Conservation (phyloP, 2,113 vertebrate genomes). For the Scatophagus argus region DNA sequence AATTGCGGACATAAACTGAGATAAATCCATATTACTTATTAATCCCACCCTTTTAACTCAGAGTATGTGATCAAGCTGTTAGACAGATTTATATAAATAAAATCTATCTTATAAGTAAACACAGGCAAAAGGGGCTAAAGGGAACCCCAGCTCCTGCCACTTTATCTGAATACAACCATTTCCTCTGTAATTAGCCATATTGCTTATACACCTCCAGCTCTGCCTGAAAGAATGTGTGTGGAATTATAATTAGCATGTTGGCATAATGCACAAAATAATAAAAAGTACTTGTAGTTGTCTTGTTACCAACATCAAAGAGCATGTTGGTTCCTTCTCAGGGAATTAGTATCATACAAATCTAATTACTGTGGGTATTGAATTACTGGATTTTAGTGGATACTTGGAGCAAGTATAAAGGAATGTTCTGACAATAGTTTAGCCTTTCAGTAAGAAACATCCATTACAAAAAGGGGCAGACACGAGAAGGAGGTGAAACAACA, state of each 20-base stretch:
- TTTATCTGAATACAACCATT: slow-evolving; percentile 53
- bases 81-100: slow-evolving; percentile 32
- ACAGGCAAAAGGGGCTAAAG: slow-evolving; percentile 53
- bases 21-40: slow-evolving; percentile 11
- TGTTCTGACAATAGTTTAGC: slow-evolving; percentile 20
- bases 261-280: slow-evolving; percentile 77
- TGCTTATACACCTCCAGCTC: slow-evolving; percentile 76
- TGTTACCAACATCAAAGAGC: slow-evolving; percentile 79
- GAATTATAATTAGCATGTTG: slow-evolving; percentile 82
- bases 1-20: slow-evolving; percentile 1
- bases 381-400: slow-evolving; percentile 69
- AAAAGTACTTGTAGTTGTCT: slow-evolving; percentile 71
- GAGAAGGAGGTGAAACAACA: slow-evolving; percentile 34
- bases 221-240: slow-evolving; percentile 76
- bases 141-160: slow-evolving; percentile 54
- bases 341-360: slow-evolving; percentile 75
- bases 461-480: slow-evolving; percentile 28
- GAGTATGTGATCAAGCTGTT: slow-evolving; percentile 27
- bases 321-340: slow-evolving; percentile 66
- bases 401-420: slow-evolving; percentile 71
- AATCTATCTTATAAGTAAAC: slow-evolving; percentile 39
- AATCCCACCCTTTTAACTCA: slow-evolving; percentile 9
- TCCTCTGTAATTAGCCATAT: slow-evolving; percentile 75
- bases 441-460: slow-evolving; percentile 26
- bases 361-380: slow-evolving; percentile 76